Conservation (phyloP, 92 coral and sea anemone genomes). For the Siderastrea siderea region DNA sequence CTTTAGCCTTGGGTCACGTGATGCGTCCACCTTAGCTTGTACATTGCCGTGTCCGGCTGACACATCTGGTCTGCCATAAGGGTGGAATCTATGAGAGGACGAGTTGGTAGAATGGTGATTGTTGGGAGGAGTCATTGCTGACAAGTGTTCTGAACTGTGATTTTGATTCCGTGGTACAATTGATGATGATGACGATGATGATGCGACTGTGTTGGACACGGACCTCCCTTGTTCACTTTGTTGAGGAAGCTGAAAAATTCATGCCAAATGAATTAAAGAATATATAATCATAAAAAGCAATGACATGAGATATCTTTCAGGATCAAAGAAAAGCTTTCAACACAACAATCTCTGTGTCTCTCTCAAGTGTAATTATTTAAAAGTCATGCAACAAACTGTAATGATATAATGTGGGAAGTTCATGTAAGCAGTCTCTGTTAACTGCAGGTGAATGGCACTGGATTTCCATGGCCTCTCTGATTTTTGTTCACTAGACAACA, state of each 20-base stretch:
- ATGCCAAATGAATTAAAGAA: too few species aligned
- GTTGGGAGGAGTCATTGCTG: constrained; percentile 58
- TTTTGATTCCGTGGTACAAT: constrained; percentile 62
- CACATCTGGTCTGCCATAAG: constrained; percentile 82
- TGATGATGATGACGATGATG: constrained; percentile 46
- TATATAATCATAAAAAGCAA: too few species aligned
- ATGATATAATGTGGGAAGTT: too few species aligned
- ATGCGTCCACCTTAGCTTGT: constrained; percentile 71
- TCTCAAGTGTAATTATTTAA: too few species aligned
- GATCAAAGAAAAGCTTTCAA: too few species aligned
- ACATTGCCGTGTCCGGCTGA: constrained; percentile 57
- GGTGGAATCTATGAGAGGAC: constrained; percentile 82
- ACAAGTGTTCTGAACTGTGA: constrained; percentile 43
- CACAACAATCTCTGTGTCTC: too few species aligned
- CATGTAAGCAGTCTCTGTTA: too few species aligned
- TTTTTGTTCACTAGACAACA: too few species aligned
- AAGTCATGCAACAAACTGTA: too few species aligned
- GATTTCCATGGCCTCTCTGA: too few species aligned
- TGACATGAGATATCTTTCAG: too few species aligned
- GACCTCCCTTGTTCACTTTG: constrained; percentile 79
- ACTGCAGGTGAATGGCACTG: too few species aligned
- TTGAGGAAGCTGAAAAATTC: constrained; percentile 41
- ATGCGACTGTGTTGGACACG: constrained; percentile 64
- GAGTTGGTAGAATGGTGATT: constrained; percentile 66
- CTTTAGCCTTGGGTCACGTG: constrained; percentile 95